phyloP scores from a whole-genome alignment of 2,888 invertebrate species.

The Tetranychus piercei region DNA sequence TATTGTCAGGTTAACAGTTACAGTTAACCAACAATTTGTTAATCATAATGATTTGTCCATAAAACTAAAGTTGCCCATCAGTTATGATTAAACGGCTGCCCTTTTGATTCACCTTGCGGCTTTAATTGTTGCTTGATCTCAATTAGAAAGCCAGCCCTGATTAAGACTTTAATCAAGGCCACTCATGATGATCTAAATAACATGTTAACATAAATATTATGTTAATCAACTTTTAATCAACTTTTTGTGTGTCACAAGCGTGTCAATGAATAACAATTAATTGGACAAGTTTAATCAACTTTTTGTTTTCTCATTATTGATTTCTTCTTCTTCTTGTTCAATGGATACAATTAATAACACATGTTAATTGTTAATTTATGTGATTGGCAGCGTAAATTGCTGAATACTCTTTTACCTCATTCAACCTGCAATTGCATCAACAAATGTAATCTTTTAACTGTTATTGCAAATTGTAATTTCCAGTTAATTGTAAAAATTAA shows the following conservation, averaged over 20 bases:
- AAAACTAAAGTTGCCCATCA: neutral
- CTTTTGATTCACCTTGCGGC: neutral
- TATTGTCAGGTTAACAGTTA: neutral
- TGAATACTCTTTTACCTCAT: too few relatives aligned
- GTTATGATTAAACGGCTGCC: neutral
- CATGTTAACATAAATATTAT: neutral
- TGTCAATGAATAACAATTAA: neutral
- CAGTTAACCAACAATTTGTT: neutral
- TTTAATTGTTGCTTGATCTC: neutral
- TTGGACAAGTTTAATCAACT: neutral
- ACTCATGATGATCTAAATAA: neutral
- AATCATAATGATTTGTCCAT: neutral
- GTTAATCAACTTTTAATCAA: neutral
- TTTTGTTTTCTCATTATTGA: too few relatives aligned
- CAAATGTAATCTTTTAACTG: too few relatives aligned
- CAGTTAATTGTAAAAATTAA: too few relatives aligned
- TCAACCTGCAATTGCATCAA: too few relatives aligned
- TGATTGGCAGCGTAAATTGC: too few relatives aligned
- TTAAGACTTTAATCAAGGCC: neutral
- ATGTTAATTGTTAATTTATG: too few relatives aligned
- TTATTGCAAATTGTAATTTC: too few relatives aligned
- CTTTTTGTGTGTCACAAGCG: too few relatives aligned
- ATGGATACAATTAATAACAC: too few relatives aligned
- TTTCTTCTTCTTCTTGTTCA: too few relatives aligned
- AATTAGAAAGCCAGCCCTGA: neutral